These are phyloP conservation scores for Poeciliopsis retropinna DNA, from an alignment of 2,113 vertebrate genomes.

Conservation along the genomic window DNA sequence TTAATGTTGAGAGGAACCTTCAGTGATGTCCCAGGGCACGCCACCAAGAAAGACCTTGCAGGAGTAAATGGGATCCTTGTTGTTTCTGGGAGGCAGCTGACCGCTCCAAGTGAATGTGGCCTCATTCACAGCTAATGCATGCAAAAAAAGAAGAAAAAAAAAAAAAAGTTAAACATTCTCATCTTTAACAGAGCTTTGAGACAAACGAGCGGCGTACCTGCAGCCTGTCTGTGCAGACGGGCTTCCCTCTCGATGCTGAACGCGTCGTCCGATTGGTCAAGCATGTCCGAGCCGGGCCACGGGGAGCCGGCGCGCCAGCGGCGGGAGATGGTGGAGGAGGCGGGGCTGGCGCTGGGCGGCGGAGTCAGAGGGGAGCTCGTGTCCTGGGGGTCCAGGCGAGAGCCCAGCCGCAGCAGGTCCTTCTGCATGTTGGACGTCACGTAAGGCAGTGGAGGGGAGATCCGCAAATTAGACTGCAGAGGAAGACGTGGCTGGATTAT, in stretches of 20 bases:
- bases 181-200: background rate
- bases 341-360: conserved; percentile 79
- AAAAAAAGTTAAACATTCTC: background rate
- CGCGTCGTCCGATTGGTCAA: conserved; percentile 89
- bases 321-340: conserved; percentile 82
- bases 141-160: background rate
- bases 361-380: conserved; percentile 84
- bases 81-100: conserved; percentile 93
- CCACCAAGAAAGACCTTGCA: conserved; percentile 98
- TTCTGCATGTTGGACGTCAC: conserved; percentile 87
- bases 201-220: conserved; percentile 76
- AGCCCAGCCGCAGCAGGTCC: conserved; percentile 88
- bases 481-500: background rate
- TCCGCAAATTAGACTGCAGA: conserved; percentile 90
- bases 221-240: conserved; percentile 94
- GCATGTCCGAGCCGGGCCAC: conserved; percentile 90
- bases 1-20: conserved; percentile 75
- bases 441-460: conserved; percentile 94
- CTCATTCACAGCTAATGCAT: conserved; percentile 90
- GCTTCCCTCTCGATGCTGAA: conserved; percentile 98
- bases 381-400: conserved; percentile 87
- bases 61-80: conserved; percentile 96
- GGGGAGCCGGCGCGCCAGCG: conserved; percentile 91
- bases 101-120: conserved; percentile 98
- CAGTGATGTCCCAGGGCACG: conserved; percentile 98